Conservation (phyloP, 2,113 vertebrate genomes). For the Phoxinus phoxinus region DNA sequence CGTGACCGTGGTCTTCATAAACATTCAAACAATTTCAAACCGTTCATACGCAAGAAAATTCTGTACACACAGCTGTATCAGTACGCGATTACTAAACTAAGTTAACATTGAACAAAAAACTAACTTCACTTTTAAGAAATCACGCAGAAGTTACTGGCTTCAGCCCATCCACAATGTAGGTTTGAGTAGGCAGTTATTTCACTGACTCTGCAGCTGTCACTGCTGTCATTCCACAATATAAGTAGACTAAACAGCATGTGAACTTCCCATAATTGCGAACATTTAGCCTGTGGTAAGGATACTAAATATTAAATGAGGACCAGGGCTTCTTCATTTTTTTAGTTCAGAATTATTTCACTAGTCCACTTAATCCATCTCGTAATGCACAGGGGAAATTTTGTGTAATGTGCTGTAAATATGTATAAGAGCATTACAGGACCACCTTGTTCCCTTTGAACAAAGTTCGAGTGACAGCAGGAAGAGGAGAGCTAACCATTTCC, state of each 20-base stretch:
- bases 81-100: no score
- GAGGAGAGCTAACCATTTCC: slow-evolving; percentile 64
- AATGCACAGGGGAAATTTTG: slow-evolving; percentile 56
- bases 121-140: not conserved
- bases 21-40: no score
- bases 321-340: slow-evolving; percentile 23
- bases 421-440: slow-evolving; percentile 54
- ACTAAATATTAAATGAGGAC: slow-evolving; percentile 50
- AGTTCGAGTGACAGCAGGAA: slow-evolving; percentile 51
- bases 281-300: slow-evolving; percentile 49
- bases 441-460: slow-evolving; percentile 54
- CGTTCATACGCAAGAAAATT: no score
- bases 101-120: not conserved
- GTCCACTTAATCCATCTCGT: slow-evolving; percentile 61
- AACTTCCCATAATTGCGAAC: slow-evolving; percentile 22
- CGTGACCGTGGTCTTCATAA: no score
- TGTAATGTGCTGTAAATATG: slow-evolving; percentile 63
- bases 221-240: not conserved
- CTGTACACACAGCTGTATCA: no score
- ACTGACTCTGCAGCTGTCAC: slow-evolving; percentile 9
- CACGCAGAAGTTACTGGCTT: not conserved
- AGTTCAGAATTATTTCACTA: slow-evolving; percentile 48
- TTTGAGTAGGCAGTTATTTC: not conserved
- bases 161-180: not conserved
- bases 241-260: slow-evolving; percentile 9